Base-by-base conservation (phyloP, 2,888 invertebrate species). In the Calephelis perditalis region DNA sequence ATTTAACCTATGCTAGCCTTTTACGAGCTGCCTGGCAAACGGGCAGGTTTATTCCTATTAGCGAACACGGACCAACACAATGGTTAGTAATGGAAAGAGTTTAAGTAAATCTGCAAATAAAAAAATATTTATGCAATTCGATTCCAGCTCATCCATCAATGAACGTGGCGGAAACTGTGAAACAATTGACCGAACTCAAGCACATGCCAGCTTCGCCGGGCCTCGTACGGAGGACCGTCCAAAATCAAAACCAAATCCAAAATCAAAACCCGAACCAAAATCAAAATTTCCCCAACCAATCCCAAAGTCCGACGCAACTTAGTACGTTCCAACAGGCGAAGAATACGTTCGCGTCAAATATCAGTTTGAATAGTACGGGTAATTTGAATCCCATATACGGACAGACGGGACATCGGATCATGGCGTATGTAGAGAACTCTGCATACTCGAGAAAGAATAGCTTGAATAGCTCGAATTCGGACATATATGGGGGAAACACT, bases 201-300 rank as follows among this genome's bases (percentile, higher is more conserved):
- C 97, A 97, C 83, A 96, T 95, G 72, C 96, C 97, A 0, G 96
- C 96, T 3, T 97, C 96, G 68, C 97, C 97, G 5, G 94, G 94
- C 67, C 92, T 95, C 6, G 84, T 95, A 37, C 92, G 96, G 7
- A 92, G 94, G 12, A 78, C 78, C 43, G 75, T 82, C 5, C 88
- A 84, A 62, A 74, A 81, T 49, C 84, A 83, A 62, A 74, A 75
- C 70, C 74, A 72, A 62, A 68, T 62, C 65, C 65, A 62, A 37
- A 66, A 63, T 43, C 68, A 67, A 54, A 65, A 59, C 52, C 57
- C 43, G 49, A 62, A 56, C 36, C 59, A 56, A 46, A 1, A 76
- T 72, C 12, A 72, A 71, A 40, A 12, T n/a, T 49, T 15, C 49
- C 11, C 45, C 7, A 58, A 58, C 43, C 57, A 57, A 43, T 55